These are phyloP conservation scores for Aurelia aurita DNA, from an alignment of 30 jellyfish, hydroid and myxozoan species.

Conservation along the genomic window DNA sequence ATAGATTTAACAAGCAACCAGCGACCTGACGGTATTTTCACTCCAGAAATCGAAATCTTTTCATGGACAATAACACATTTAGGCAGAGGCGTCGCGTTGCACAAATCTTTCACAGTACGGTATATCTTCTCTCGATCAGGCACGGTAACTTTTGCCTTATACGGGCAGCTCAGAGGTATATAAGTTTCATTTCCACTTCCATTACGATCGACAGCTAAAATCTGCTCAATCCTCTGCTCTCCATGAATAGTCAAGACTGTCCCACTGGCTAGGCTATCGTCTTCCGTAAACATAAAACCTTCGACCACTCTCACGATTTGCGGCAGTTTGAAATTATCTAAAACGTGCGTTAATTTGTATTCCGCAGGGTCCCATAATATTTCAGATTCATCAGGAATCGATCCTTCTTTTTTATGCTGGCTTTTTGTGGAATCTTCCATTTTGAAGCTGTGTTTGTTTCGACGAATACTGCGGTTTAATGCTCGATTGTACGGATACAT, in stretches of 20 bases:
- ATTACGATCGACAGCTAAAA: constrained; percentile 65
- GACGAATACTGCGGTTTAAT: constrained; percentile 44
- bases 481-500: constrained; percentile 70
- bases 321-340: constrained; percentile 89
- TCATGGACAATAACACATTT: constrained; percentile 52
- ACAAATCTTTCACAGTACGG: constrained; percentile 67
- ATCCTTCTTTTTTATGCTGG: background rate
- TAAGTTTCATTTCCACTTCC: constrained; percentile 44
- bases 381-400: constrained; percentile 17
- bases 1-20: constrained; percentile 51
- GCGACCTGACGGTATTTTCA: constrained; percentile 50
- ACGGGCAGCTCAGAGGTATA: constrained; percentile 89
- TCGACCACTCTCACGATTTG: constrained; percentile 92
- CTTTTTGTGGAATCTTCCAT: background rate
- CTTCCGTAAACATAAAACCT: constrained; percentile 94
- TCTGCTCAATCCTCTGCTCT: constrained; percentile 57
- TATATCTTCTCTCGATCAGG: constrained; percentile 56
- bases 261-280: constrained; percentile 96
- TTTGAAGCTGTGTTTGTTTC: background rate
- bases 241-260: constrained; percentile 91
- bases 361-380: constrained; percentile 82
- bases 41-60: constrained; percentile 27
- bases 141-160: constrained; percentile 52
- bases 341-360: constrained; percentile 61
- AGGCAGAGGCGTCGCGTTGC: constrained; percentile 80